Evolutionary conservation across 1,140 invertebrate genomes (phyloP), one percentile per base, ranked within the genome.

Genomic region (Nixonia krombeini): DNA sequence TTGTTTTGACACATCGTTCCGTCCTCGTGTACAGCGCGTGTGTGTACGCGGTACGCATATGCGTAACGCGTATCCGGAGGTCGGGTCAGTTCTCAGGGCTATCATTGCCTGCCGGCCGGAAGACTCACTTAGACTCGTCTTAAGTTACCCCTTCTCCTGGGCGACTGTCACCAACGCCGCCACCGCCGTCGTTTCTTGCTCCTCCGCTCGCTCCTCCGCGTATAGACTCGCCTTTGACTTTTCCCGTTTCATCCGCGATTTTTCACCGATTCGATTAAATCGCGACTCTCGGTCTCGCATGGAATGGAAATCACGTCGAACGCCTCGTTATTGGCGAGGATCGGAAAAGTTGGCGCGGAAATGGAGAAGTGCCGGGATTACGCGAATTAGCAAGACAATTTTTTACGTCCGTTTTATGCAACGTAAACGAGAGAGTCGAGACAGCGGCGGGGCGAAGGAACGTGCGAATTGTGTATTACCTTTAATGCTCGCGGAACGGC

Each of bases 51-150:
- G 62, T 66, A 76, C 59, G 70, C 76, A 73, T 77, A 78, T 72
- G 72, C 76, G 78, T 76, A 82, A 80, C 76, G 76, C 74, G 76
- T 82, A 81, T 84, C 82, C 82, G 80, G 81, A 78, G 81, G 75
- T 74, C 80, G 79, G 77, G 75, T 80, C 76, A 83, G 81, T 85
- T 85, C 84, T 85, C 84, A 85, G 84, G 84, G 76, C 84, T 85
- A 85, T 85, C 84, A 85, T 85, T 84, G 82, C 77, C 75, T 76
- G 69, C 50, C 76, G 78, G 76, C 83, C 82, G 82, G 82, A 85
- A 85, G 82, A 83, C 81, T 85, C 83, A 84, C 82, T 85, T 85
- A 84, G 82, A 78, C 81, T 75, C 82, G 83, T 84, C 82, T 85
- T 85, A 78, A 84, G 83, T 84, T 84, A 84, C 83, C 78, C 81